Percentiles rank a stretch among this genome's conserved stretches.
These are phyloP conservation scores for Venustaconcha ellipsiformis DNA, from an alignment of 1,140 invertebrate species.

Conservation along the genomic window DNA sequence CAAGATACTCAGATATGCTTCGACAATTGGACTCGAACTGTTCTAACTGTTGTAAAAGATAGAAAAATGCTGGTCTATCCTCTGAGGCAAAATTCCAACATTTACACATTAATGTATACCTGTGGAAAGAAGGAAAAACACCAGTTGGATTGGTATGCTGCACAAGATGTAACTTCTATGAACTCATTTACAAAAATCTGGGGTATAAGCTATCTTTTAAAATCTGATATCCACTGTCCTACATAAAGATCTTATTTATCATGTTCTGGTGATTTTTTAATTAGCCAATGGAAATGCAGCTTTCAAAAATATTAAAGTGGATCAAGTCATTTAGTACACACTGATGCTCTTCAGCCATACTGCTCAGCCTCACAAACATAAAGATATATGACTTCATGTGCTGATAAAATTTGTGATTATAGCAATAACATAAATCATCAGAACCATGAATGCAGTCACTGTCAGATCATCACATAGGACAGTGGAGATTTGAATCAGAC, in stretches of 20 bases:
- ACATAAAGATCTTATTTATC: no score
- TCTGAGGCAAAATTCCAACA: conserved; percentile 59
- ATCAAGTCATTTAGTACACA: no score
- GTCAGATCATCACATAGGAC: no score
- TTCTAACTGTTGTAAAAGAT: conserved; percentile 50
- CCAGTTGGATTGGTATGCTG: background rate
- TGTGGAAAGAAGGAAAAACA: conserved; percentile 19
- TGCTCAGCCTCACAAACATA: no score
- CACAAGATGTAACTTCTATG: background rate
- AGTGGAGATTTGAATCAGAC: background rate
- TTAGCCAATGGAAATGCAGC: no score
- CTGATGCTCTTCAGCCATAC: no score
- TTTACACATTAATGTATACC: conserved; percentile 56
- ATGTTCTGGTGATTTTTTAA: no score
- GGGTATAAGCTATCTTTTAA: background rate
- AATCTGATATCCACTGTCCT: background rate
- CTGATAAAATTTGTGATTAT: no score
- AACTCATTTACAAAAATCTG: background rate
- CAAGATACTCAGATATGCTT: conserved; percentile 46
- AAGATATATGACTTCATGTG: no score
- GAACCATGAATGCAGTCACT: no score
- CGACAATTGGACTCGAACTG: conserved; percentile 55
- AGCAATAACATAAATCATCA: no score
- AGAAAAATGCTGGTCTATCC: conserved; percentile 56
- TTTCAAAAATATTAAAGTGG: no score